phyloP scores from a whole-genome alignment of 2,888 invertebrate genomes.

The Microdon myrmicae region DNA sequence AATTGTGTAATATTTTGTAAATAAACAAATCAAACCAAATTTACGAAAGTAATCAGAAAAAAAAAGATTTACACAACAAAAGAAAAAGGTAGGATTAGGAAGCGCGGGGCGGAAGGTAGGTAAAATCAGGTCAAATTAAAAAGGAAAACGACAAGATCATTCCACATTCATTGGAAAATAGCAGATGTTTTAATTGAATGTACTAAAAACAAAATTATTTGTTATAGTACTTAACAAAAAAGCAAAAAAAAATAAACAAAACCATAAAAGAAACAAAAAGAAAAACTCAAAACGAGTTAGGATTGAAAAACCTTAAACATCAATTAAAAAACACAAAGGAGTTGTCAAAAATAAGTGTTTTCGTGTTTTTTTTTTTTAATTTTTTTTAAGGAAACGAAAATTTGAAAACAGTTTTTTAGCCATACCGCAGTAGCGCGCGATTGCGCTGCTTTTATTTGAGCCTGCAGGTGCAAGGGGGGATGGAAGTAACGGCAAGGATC shows the following conservation, averaged over 20 bases:
- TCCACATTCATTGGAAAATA: neutral
- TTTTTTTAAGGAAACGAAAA: constrained; percentile 30
- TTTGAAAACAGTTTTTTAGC: constrained; percentile 57
- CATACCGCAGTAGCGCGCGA: constrained; percentile 90
- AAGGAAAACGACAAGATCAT: neutral
- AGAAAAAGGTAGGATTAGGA: too few species aligned
- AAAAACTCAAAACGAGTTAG: constrained; percentile 11
- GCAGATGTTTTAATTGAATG: neutral
- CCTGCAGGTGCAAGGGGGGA: constrained; percentile 99
- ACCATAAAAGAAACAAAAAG: constrained; percentile 43
- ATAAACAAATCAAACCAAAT: too few species aligned
- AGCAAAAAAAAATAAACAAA: constrained; percentile 11
- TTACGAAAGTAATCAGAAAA: too few species aligned
- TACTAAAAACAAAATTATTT: neutral
- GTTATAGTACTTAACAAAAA: constrained; percentile 4
- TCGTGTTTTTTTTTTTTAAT: constrained; percentile 5
- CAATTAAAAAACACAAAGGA: constrained; percentile 22
- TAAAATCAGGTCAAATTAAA: neutral
- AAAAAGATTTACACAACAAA: too few species aligned
- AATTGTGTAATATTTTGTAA: too few species aligned
- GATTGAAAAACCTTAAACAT: constrained; percentile 19
- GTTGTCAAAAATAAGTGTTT: constrained; percentile 11
- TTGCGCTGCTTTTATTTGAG: constrained; percentile 98
- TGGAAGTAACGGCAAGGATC: constrained; percentile 99
- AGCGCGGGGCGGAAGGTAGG: too few species aligned